Evolutionary conservation across 2,797 vertebrate species (phyloP).

Genomic region (Sebastiscus tertius): DNA sequence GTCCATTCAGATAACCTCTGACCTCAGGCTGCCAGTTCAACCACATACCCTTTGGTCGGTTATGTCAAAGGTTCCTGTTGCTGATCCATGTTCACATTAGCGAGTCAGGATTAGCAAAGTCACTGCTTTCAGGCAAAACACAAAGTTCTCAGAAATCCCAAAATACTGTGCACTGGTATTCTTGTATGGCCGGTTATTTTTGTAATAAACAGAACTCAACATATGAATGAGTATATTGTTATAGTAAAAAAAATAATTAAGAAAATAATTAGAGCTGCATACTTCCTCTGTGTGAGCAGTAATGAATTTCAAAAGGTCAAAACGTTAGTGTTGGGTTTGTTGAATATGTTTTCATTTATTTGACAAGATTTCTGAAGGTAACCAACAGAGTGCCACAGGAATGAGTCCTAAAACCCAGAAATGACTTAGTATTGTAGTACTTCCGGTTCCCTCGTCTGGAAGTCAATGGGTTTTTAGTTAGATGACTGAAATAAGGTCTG

Average conservation of each 20-base stretch:
- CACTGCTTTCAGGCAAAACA: neutral
- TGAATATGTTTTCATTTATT: neutral
- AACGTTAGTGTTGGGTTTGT: neutral
- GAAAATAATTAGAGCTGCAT: neutral
- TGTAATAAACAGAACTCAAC: neutral
- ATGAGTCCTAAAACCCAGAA: no score
- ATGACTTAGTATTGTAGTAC: no score
- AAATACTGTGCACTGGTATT: neutral
- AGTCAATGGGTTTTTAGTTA: no score
- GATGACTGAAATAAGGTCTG: no score
- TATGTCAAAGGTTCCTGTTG: neutral
- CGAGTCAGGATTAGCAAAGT: neutral
- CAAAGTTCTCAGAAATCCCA: neutral
- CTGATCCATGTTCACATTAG: neutral
- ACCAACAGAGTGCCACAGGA: no score
- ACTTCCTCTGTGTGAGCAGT: neutral
- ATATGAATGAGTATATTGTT: neutral
- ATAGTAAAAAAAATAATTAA: neutral
- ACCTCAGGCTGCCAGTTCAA: neutral
- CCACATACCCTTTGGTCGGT: neutral
- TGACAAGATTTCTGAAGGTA: neutral
- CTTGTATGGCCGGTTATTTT: neutral
- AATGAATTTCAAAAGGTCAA: neutral
- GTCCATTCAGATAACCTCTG: slow-evolving; percentile 2
- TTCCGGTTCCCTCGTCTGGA: no score